These are phyloP conservation scores for Hipparchia semele DNA, from an alignment of 2,888 invertebrate species.

Conservation along the genomic window DNA sequence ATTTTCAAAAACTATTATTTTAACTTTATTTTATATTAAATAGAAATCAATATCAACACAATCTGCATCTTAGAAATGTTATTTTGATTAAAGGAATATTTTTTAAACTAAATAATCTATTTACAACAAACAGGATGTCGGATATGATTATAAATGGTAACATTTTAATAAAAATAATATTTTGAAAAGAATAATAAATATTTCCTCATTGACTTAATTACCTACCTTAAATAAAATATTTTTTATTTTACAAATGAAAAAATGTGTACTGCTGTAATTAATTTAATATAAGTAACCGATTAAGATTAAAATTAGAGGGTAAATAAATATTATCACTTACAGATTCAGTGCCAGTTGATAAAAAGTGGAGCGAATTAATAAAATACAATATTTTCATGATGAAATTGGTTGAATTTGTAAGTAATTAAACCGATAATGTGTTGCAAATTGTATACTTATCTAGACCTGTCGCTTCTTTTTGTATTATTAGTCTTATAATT, in stretches of 20 bases:
- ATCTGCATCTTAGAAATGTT: background rate
- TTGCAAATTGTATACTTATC: too few relatives aligned
- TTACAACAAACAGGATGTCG: conserved; percentile 55
- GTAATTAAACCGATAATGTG: conserved; percentile 46
- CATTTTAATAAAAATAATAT: background rate
- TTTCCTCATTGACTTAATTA: too few relatives aligned
- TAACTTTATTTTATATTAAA: background rate
- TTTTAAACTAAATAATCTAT: conserved; percentile 2
- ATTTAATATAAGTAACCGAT: background rate
- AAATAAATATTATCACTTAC: conserved; percentile 40
- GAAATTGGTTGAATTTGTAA: conserved; percentile 78
- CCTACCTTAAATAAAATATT: too few relatives aligned
- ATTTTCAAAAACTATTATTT: background rate
- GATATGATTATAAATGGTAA: conserved; percentile 79
- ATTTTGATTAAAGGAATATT: conserved; percentile 4
- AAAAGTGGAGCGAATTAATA: conserved; percentile 74
- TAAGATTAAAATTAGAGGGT: background rate
- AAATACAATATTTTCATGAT: conserved; percentile 77
- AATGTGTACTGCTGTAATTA: background rate
- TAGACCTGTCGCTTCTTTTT: conserved; percentile 26
- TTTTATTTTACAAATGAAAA: too few relatives aligned
- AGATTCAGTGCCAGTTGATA: conserved; percentile 77
- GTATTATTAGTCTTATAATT: conserved; percentile 30
- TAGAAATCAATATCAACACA: background rate
- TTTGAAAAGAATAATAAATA: too few relatives aligned